Evolutionary conservation across 2,888 invertebrate genomes (phyloP).

Genomic region (Tetramorium bicarinatum): DNA sequence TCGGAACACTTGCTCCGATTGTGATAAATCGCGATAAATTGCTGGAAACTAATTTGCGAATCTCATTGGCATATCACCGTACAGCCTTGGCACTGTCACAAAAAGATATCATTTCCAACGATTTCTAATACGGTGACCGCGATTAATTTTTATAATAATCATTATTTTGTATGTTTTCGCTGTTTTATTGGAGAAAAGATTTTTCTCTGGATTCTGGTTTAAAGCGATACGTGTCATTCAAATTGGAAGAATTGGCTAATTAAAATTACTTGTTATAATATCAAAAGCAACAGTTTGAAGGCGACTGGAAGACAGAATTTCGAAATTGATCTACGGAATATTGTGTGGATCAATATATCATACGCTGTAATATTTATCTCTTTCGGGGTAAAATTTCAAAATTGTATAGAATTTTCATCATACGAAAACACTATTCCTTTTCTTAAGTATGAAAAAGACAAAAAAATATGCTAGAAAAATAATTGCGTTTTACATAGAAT

Average conservation of each 20-base stretch:
- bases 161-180: background rate
- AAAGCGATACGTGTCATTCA: background rate
- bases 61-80: constrained; percentile 6
- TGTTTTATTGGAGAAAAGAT: background rate
- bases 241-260: background rate
- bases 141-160: constrained; percentile 2
- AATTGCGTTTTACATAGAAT: background rate
- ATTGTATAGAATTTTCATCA: background rate
- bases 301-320: background rate
- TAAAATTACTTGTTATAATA: background rate
- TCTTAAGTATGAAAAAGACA: background rate
- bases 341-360: background rate
- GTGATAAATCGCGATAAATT: constrained; percentile 7
- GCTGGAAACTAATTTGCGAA: background rate
- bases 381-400: background rate
- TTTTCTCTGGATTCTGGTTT: background rate
- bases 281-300: constrained; percentile 1
- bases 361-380: background rate
- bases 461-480: background rate
- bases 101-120: constrained; percentile 15
- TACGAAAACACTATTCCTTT: background rate
- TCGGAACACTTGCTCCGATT: background rate
- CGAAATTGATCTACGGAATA: background rate
- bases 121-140: constrained; percentile 37
- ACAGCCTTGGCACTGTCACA: background rate